Evolutionary conservation across 2,113 vertebrate genomes (phyloP).

Genomic region (Cynoglossus semilaevis): DNA sequence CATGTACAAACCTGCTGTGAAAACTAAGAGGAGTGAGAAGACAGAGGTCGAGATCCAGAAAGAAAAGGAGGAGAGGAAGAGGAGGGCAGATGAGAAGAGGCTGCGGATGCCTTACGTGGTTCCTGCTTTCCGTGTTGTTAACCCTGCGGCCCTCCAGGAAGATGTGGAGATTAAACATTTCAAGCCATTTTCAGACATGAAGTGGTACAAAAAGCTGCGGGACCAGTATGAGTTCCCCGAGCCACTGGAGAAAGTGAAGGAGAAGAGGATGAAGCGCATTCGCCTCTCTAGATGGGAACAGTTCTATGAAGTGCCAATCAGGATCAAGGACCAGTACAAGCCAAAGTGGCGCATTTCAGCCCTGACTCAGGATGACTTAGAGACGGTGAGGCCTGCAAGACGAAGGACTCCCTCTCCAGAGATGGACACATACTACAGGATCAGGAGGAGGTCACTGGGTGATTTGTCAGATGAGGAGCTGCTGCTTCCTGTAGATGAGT

Average conservation of each 20-base stretch:
- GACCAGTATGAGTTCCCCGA: constrained; percentile 98
- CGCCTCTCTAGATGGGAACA: constrained; percentile 97
- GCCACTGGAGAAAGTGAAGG: constrained; percentile 86
- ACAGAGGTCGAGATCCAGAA: constrained; percentile 85
- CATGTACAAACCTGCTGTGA: constrained; percentile 91
- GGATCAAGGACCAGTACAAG: constrained; percentile 94
- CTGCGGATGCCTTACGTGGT: constrained; percentile 93
- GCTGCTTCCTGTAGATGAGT: constrained; percentile 91
- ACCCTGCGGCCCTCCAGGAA: constrained; percentile 81
- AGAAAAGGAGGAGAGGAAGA: constrained; percentile 84
- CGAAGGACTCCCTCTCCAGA: constrained; percentile 85
- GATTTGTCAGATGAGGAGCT: constrained; percentile 94
- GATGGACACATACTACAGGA: constrained; percentile 84
- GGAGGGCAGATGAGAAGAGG: constrained; percentile 84
- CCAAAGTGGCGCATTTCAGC: constrained; percentile 89
- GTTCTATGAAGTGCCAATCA: constrained; percentile 93
- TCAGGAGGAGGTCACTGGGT: constrained; percentile 88
- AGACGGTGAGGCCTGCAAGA: constrained; percentile 93
- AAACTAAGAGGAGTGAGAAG: constrained; percentile 86
- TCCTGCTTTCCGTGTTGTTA: constrained; percentile 82
- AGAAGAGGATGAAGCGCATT: constrained; percentile 94
- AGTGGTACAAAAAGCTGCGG: constrained; percentile 96
- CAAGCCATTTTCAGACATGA: constrained; percentile 95
- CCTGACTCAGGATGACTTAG: constrained; percentile 91
- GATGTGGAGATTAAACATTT: constrained; percentile 92